Conservation (phyloP, 2,888 invertebrate genomes). For the Meteorus cinctellus region DNA sequence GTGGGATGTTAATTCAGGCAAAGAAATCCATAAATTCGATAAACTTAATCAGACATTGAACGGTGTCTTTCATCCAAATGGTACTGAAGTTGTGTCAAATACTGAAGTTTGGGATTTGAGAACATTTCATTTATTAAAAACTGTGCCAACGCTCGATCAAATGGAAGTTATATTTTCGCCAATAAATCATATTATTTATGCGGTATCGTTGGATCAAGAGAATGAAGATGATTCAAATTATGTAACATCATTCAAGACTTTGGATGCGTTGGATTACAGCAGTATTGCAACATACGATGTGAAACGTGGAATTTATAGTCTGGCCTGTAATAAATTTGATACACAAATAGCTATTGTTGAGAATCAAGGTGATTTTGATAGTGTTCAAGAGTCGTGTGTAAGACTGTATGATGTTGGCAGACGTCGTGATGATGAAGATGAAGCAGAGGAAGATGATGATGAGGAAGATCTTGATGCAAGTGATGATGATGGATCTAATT, state of each 20-base stretch:
- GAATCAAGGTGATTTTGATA: constrained; percentile 87
- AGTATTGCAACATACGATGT: constrained; percentile 97
- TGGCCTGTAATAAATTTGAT: constrained; percentile 88
- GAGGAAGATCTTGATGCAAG: constrained; percentile 78
- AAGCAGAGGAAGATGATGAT: constrained; percentile 83
- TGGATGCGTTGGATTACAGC: constrained; percentile 95
- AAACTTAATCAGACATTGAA: constrained; percentile 96
- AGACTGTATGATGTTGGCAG: constrained; percentile 95
- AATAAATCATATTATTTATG: constrained; percentile 90
- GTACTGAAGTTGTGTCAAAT: constrained; percentile 96
- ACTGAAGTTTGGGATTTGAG: constrained; percentile 99
- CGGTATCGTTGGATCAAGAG: constrained; percentile 85
- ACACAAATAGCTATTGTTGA: constrained; percentile 94
- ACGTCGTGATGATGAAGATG: constrained; percentile 90
- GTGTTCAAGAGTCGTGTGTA: constrained; percentile 91
- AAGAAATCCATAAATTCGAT: constrained; percentile 96
- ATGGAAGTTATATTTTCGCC: constrained; percentile 93
- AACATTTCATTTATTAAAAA: constrained; percentile 94
- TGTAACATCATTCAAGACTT: constrained; percentile 94
- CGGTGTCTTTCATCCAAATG: constrained; percentile 97
- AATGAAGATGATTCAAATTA: constrained; percentile 84
- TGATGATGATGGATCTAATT: constrained; percentile 76
- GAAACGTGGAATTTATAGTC: constrained; percentile 89
- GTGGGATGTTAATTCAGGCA: constrained; percentile 92
- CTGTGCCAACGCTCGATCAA: constrained; percentile 94